These are phyloP conservation scores for Arctopsyche grandis DNA, from an alignment of 1,140 invertebrate genomes.

Conservation along the genomic window DNA sequence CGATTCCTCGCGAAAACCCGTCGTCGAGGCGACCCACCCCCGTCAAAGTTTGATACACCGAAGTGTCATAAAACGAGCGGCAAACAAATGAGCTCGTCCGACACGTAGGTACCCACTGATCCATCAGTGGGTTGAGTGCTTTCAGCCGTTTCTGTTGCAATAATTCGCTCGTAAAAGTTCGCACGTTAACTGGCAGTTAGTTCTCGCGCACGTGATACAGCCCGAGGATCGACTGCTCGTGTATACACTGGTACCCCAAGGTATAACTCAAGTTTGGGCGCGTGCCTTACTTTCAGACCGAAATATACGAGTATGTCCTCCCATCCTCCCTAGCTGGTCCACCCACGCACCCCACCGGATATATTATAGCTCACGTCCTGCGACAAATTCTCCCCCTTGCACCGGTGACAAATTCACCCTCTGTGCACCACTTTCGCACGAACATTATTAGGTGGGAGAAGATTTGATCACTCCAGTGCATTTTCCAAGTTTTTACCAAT, in stretches of 20 bases:
- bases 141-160: constrained; percentile 42
- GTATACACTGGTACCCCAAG: not conserved
- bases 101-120: constrained; percentile 35
- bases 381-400: not conserved
- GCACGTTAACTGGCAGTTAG: constrained; percentile 41
- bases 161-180: constrained; percentile 44
- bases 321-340: not conserved
- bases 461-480: not conserved
- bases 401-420: not conserved
- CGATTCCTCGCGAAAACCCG: not conserved
- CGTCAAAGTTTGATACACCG: not conserved
- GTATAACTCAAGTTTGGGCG: constrained; percentile 7
- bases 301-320: not conserved
- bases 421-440: not conserved
- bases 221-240: constrained; percentile 19
- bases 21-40: not conserved
- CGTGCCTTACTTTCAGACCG: not conserved
- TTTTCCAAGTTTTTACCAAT: not conserved
- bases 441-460: too few relatives aligned
- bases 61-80: constrained; percentile 26
- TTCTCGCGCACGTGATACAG: constrained; percentile 36
- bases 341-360: not conserved
- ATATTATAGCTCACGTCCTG: not conserved
- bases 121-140: constrained; percentile 44
- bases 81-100: constrained; percentile 39